Base-by-base conservation (phyloP, 1,140 invertebrate species). In the Drosophila insularis region DNA sequence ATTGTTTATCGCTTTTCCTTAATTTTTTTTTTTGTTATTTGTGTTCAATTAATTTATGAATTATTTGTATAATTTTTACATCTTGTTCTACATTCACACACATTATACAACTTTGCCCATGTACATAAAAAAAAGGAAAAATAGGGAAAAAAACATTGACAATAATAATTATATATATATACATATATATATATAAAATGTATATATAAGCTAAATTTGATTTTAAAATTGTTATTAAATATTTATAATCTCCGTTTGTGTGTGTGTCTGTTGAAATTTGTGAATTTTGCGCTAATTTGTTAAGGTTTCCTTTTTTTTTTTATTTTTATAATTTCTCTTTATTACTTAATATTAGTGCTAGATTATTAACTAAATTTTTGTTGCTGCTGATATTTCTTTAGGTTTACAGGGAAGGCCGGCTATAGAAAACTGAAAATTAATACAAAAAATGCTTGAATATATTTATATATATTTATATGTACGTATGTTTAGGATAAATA, bases 281-380 rank as follows among this genome's bases (percentile, higher is more conserved):
- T 75, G 82, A 68, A 81, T 64, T 87, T 89, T 89, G 84, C 84
- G 84, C 84, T 87, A 87, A 89, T 63, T 87, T 68, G 19, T 68
- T 72, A 74, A 43, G 27, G 75, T 75, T 76, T 54, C 65, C 68
- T 77, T 71, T 78, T 67, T 62, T 43, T 66, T 72, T 71, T 27
- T 63, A 14, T 31, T 21, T 37, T 54, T 56, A 72, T 62, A 72
- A 58, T 71, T 80, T 50, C 13, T 37, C 3, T 13, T 37, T 37
- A 72, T 75, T 89, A 80, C 85, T 84, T 89, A 89, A 84, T 61
- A 89, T 75, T 89, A 89, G 74, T 79, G 84, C 85, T 89, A 89
- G 70, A 80, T 84, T 89, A 89, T 80, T 65, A 89, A 63, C 84
- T 89, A 89, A 89, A 89, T 89, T 75, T 75, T 37, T 64, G n/a